Evolutionary conservation across 1,140 invertebrate species (phyloP), one percentile per base, ranked within the genome.

Genomic region (Drosophila pseudoananassae): DNA sequence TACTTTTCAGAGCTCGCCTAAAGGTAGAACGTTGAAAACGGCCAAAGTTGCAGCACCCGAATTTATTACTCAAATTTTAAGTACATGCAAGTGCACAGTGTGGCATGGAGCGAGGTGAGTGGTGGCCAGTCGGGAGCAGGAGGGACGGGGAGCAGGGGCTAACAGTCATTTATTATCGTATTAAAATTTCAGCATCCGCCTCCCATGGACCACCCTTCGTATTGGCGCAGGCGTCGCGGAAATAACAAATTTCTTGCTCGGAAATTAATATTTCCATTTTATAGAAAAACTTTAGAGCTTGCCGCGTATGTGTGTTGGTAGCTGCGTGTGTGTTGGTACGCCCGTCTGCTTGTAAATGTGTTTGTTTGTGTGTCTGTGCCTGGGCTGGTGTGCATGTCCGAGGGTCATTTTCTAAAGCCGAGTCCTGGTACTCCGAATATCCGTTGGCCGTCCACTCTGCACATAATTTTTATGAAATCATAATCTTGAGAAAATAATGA

Each of bases 211-310:
- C 31, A n/a, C 55, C 47, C 55, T 40, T 58, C 52, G 36, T 64
- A 78, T 83, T 72, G 61, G 64, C 56, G 60, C 80, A 73, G 63
- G 76, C 74, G 51, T 87, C 52, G 75, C 70, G 84, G 83, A 89
- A 88, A 88, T 88, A 83, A 83, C 83, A 88, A 88, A 88, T 88
- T 88, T 88, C 83, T 88, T 73, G 69, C 78, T 88, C 76, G 83
- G 78, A 88, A 88, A 88, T 88, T 88, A 88, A 88, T 88, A 88
- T 88, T 88, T 88, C 60, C 78, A 88, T 88, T 79, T 79, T 72
- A 79, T 77, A 88, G 78, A 74, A 83, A 79, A 83, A 88, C 83
- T 87, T 87, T 78, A 69, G 51, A 65, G 64, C 65, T 33, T 20
- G 4, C 27, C 43, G 20, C 23, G n/a, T 61, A 6, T 36, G 38